These are phyloP conservation scores for Dendrophyllia cribrosa DNA, from an alignment of 64 coral and sea anemone genomes.

Conservation along the genomic window DNA sequence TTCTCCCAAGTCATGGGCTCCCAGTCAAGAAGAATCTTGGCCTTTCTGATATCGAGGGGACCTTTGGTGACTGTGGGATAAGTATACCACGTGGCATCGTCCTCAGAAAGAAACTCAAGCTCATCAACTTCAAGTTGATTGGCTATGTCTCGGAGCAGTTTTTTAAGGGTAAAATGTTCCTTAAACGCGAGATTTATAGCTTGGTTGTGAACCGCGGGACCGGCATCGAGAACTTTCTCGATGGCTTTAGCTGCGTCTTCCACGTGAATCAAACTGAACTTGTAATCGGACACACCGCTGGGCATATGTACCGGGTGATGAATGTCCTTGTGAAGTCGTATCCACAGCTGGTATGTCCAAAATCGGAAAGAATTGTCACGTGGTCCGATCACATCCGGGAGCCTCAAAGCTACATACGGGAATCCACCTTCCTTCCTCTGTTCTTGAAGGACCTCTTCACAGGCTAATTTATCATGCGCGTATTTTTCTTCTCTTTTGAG, in stretches of 20 bases:
- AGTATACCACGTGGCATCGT: slow-evolving; percentile 89
- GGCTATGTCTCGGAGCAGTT: slow-evolving; percentile 80
- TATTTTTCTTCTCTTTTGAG: slow-evolving; percentile 80
- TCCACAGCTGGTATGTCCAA: slow-evolving; percentile 98
- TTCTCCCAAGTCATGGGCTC: slow-evolving; percentile 82
- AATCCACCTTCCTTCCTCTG: slow-evolving; percentile 82
- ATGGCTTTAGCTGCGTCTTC: slow-evolving; percentile 92
- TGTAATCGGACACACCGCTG: slow-evolving; percentile 63
- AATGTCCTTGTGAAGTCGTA: slow-evolving; percentile 84
- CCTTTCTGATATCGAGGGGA: slow-evolving; percentile 79
- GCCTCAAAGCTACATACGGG: slow-evolving; percentile 81
- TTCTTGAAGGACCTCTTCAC: slow-evolving; percentile 86
- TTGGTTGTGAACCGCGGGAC: slow-evolving; percentile 75
- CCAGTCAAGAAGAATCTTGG: slow-evolving; percentile 82
- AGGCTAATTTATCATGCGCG: slow-evolving; percentile 92
- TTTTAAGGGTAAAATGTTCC: slow-evolving; percentile 87
- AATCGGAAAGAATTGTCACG: slow-evolving; percentile 94
- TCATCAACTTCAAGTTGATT: slow-evolving; percentile 56
- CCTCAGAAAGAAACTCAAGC: slow-evolving; percentile 77
- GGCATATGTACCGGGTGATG: slow-evolving; percentile 87
- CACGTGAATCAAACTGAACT: slow-evolving; percentile 92
- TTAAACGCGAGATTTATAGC: slow-evolving; percentile 93
- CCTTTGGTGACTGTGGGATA: slow-evolving; percentile 92
- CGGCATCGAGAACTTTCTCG: slow-evolving; percentile 64
- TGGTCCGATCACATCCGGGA: slow-evolving; percentile 96